Evolutionary conservation across 2,113 vertebrate species (phyloP).

Genomic region (Tringa solitaria): DNA sequence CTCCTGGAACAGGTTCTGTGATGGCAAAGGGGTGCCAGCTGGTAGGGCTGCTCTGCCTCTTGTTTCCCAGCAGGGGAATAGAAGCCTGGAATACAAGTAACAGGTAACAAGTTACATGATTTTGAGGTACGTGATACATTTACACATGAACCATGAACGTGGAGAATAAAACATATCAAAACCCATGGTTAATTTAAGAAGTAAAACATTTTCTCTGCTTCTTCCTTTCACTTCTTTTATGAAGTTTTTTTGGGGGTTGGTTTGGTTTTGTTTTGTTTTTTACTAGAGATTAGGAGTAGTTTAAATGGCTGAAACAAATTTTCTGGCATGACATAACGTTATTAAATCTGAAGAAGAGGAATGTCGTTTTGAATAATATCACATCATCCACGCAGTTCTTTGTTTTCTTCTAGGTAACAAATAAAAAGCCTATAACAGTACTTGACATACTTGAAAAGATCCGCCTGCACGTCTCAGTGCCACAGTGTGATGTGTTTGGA

Average conservation of each 20-base stretch:
- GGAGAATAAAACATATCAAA: neutral
- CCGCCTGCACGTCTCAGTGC: constrained; percentile 90
- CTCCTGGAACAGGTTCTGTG: neutral
- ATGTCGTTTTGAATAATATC: neutral
- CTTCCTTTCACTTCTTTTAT: neutral
- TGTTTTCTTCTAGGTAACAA: constrained; percentile 79
- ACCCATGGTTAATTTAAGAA: neutral
- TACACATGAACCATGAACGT: neutral
- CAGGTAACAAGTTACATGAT: neutral
- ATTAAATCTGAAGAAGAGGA: neutral
- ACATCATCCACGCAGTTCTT: neutral
- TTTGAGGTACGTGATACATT: rapidly evolving
- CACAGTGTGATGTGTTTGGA: constrained; percentile 95
- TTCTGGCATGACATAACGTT: neutral
- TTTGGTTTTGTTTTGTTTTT: neutral
- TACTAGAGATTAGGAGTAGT: neutral
- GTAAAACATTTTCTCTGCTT: neutral
- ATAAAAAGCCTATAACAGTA: constrained; percentile 87
- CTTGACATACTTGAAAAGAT: constrained; percentile 89
- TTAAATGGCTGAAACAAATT: neutral
- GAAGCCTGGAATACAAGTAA: neutral
- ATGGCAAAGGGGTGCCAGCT: neutral
- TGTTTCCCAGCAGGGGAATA: neutral
- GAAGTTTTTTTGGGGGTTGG: rapidly evolving
- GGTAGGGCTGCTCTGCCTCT: neutral